These are phyloP conservation scores for Lasioglossum vierecki DNA, from an alignment of 2,888 invertebrate genomes.

Conservation along the genomic window DNA sequence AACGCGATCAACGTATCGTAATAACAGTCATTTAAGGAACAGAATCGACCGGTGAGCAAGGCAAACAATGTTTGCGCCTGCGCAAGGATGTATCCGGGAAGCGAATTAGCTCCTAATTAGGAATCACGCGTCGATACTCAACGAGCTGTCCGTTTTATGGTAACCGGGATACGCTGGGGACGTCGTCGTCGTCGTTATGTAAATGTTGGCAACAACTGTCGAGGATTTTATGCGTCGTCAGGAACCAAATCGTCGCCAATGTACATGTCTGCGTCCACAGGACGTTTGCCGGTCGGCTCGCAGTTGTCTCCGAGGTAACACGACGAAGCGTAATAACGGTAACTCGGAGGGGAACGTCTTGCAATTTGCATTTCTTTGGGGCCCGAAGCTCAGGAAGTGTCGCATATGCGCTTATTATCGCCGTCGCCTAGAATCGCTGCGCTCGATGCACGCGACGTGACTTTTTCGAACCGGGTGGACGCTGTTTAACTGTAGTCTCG, in stretches of 20 bases:
- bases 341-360: slow-evolving; percentile 27
- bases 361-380: slow-evolving; percentile 44
- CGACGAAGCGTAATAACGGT: slow-evolving; percentile 59
- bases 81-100: background rate
- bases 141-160: background rate
- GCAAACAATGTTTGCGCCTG: slow-evolving; percentile 19
- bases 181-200: slow-evolving; percentile 23
- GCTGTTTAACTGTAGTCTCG: background rate
- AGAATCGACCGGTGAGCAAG: slow-evolving; percentile 25
- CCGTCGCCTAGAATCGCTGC: background rate
- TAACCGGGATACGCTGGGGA: background rate
- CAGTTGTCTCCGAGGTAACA: slow-evolving; percentile 45
- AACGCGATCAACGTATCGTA: slow-evolving; percentile 66
- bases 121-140: background rate
- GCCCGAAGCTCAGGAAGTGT: slow-evolving; percentile 4
- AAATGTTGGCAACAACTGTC: slow-evolving; percentile 23
- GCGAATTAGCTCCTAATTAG: slow-evolving; percentile 39
- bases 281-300: slow-evolving; percentile 9
- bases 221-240: slow-evolving; percentile 12
- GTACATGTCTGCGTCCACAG: slow-evolving; percentile 14
- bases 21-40: slow-evolving; percentile 65
- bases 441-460: background rate
- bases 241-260: slow-evolving; percentile 34
- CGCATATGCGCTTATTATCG: background rate
- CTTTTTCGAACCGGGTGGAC: background rate